Conservation (phyloP, 2,888 invertebrate genomes). For the Arrhopalites spinosus region DNA sequence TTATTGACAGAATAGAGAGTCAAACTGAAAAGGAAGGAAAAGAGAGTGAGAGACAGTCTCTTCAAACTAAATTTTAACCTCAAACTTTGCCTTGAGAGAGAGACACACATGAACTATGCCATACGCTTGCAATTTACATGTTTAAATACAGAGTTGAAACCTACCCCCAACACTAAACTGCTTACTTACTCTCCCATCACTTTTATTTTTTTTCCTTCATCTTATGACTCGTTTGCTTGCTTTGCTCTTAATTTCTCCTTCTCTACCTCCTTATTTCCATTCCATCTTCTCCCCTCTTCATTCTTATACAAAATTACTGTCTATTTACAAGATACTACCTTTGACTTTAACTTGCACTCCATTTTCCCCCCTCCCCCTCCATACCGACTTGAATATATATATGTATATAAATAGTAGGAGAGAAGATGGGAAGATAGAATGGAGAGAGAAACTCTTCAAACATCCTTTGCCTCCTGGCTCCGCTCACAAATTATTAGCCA, state of each 20-base stretch:
- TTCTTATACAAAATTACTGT: too few species aligned
- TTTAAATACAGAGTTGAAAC: too few species aligned
- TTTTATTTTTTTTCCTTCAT: background rate
- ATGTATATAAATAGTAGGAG: too few species aligned
- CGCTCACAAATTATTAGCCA: conserved; percentile 7
- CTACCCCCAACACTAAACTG: background rate
- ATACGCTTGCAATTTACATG: background rate
- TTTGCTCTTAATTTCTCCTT: background rate
- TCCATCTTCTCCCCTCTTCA: too few species aligned
- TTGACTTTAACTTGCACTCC: background rate
- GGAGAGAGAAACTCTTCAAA: background rate
- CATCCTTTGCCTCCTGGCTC: background rate
- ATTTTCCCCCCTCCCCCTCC: background rate
- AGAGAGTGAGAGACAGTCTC: background rate
- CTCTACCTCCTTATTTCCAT: background rate
- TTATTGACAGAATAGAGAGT: conserved; percentile 8
- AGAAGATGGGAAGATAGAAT: background rate
- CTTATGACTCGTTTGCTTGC: background rate
- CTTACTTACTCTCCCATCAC: background rate
- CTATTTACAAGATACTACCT: background rate
- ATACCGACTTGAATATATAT: background rate
- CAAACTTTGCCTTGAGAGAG: background rate
- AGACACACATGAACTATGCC: background rate
- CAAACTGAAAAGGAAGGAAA: background rate
- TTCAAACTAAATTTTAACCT: background rate